A percentile compares a stretch with the other conserved stretches of the same genome.
Conservation (phyloP, 2,888 invertebrate species). For the Drosophila pegasa region DNA sequence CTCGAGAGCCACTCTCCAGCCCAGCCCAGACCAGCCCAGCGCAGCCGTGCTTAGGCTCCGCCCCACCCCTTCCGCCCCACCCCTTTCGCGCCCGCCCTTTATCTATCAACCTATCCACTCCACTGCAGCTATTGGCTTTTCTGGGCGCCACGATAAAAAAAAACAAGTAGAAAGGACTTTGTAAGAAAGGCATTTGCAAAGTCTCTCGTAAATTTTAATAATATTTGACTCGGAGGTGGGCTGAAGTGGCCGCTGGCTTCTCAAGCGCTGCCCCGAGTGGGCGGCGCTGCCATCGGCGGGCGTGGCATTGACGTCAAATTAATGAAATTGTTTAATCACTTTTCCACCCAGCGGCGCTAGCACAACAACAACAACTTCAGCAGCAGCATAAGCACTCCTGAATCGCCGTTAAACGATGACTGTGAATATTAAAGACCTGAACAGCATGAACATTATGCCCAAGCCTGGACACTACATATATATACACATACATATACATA, state of each 20-base stretch:
- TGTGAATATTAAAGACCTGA: conserved; percentile 13
- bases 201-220: conserved; percentile 70
- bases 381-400: background rate
- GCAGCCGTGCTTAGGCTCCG: background rate
- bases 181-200: conserved; percentile 54
- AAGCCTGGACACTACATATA: background rate
- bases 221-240: conserved; percentile 57
- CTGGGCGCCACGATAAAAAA: conserved; percentile 9
- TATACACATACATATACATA: background rate
- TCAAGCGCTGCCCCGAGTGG: conserved; percentile 13
- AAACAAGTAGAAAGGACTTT: conserved; percentile 37
- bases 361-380: conserved; percentile 17
- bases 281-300: conserved; percentile 1
- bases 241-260: conserved; percentile 43
- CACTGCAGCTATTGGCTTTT: conserved; percentile 15
- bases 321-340: conserved; percentile 74
- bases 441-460: background rate
- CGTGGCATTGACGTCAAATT: conserved; percentile 43
- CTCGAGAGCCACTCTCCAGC: conserved; percentile 56
- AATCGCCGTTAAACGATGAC: conserved; percentile 18
- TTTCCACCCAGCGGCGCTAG: conserved; percentile 39
- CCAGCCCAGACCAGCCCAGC: background rate
- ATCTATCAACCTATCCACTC: conserved; percentile 9
- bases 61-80: background rate
- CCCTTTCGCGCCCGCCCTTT: background rate